Conservation (phyloP, 2,113 vertebrate genomes). For the Cebus imitator region DNA sequence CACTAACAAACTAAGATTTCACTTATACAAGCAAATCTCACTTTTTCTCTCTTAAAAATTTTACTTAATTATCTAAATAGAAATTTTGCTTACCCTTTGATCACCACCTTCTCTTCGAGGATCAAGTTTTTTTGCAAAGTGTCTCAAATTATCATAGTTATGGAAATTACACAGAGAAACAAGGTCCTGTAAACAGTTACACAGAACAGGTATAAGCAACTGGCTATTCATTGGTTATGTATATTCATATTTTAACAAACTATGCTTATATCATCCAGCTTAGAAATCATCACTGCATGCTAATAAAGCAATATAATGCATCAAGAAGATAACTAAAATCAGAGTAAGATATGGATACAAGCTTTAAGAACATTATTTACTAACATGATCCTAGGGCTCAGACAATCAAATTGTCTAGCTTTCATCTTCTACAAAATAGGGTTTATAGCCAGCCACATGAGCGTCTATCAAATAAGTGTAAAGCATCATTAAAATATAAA, state of each 20-base stretch:
- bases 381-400: background rate
- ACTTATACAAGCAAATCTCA: conserved; percentile 17
- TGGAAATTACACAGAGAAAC: conserved; percentile 98
- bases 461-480: conserved; percentile 16
- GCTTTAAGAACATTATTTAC: background rate
- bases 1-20: conserved; percentile 12
- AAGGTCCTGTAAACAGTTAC: conserved; percentile 89
- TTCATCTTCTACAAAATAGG: background rate
- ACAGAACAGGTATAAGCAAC: conserved; percentile 44
- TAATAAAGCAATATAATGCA: background rate
- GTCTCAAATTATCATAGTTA: conserved; percentile 99
- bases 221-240: background rate
- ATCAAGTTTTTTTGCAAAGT: conserved; percentile 99
- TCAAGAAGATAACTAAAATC: background rate
- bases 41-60: background rate
- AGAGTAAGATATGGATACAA: background rate
- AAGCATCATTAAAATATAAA: background rate
- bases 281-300: background rate
- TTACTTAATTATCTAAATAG: conserved; percentile 25
- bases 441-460: background rate
- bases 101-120: conserved; percentile 98
- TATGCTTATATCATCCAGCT: background rate
- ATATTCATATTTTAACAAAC: conserved; percentile 19
- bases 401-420: background rate
- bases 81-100: conserved; percentile 92